Conservation (phyloP, 2,888 invertebrate species). For the Zaprionus bogoriensis region DNA sequence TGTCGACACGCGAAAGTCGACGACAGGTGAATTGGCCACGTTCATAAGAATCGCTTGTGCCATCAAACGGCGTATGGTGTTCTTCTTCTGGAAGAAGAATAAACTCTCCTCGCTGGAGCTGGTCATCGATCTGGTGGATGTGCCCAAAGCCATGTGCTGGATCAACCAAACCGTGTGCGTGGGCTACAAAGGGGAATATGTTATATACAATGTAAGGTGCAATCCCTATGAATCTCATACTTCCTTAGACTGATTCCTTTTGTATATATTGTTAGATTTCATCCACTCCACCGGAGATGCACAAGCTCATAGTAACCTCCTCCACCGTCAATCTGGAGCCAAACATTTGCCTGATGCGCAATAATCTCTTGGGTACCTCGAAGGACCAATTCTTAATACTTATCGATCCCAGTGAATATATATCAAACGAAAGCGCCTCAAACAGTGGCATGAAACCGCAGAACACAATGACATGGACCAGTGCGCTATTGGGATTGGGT, state of each 20-base stretch:
- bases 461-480: constrained; percentile 76
- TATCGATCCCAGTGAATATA: constrained; percentile 88
- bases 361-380: constrained; percentile 90
- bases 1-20: constrained; percentile 84
- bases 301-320: constrained; percentile 93
- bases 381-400: constrained; percentile 94
- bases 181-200: constrained; percentile 93
- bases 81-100: constrained; percentile 95
- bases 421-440: constrained; percentile 44
- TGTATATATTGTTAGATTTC: constrained; percentile 75
- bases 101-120: constrained; percentile 87
- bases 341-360: constrained; percentile 90
- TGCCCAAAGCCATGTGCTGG: constrained; percentile 92
- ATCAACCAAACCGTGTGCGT: constrained; percentile 92
- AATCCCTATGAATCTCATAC: not conserved
- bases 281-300: constrained; percentile 84
- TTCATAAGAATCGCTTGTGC: constrained; percentile 94
- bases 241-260: not conserved
- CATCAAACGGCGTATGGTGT: constrained; percentile 91
- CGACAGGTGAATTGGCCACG: constrained; percentile 90
- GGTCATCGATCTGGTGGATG: constrained; percentile 90
- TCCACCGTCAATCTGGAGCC: constrained; percentile 91
- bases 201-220: constrained; percentile 87
- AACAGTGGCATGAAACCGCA: constrained; percentile 42
- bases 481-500: constrained; percentile 79